phyloP scores from a whole-genome alignment of 2,113 vertebrate species.

The Pseudorhombus dupliciocellatus region DNA sequence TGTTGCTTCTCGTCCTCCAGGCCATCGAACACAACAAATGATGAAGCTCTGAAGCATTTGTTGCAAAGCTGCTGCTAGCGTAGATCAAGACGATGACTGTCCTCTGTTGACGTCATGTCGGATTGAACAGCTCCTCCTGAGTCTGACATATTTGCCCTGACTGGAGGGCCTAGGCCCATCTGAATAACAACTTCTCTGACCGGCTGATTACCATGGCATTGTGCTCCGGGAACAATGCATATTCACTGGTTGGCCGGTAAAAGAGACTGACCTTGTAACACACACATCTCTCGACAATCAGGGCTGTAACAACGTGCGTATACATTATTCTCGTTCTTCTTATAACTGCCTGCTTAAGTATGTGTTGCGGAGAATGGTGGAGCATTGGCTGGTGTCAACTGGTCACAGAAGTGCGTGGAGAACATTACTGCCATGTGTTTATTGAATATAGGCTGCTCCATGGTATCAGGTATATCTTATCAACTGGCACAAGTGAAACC shows the following conservation, averaged over 20 bases:
- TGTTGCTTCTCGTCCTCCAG: background rate
- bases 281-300: constrained; percentile 24
- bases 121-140: constrained; percentile 34
- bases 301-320: constrained; percentile 14
- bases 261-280: constrained; percentile 22
- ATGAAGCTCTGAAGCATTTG: background rate
- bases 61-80: background rate
- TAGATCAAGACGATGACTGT: background rate
- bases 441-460: background rate
- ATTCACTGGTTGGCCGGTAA: constrained; percentile 7
- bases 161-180: constrained; percentile 39
- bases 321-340: constrained; percentile 13
- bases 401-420: background rate
- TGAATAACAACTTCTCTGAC: constrained; percentile 45
- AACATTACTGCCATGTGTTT: constrained; percentile 12
- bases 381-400: background rate
- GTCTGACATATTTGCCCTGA: constrained; percentile 40
- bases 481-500: background rate
- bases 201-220: constrained; percentile 46
- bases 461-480: constrained; percentile 18
- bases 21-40: background rate
- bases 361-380: constrained; percentile 2
- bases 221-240: constrained; percentile 53
- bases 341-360: constrained; percentile 2
- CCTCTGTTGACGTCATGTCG: constrained; percentile 21